Evolutionary conservation across 2,888 invertebrate species (phyloP).

Genomic region (Limulus polyphemus): DNA sequence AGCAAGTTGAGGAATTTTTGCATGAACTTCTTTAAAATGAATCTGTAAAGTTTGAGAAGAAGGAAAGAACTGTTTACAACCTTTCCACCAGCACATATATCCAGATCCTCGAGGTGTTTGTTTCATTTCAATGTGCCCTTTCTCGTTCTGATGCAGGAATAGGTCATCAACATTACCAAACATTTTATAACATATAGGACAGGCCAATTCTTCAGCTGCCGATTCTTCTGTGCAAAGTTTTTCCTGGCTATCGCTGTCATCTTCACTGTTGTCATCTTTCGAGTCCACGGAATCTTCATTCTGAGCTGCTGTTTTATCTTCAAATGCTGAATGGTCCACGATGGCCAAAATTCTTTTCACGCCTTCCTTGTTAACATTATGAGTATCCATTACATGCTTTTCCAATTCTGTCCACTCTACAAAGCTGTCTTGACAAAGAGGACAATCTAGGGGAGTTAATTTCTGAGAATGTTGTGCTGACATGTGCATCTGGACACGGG

Average conservation of each 20-base stretch:
- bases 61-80: slow-evolving; percentile 74
- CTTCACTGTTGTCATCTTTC: too few relatives aligned
- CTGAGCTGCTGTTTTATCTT: too few relatives aligned
- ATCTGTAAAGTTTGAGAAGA: slow-evolving; percentile 64
- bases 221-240: slow-evolving; percentile 17
- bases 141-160: slow-evolving; percentile 72
- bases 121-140: slow-evolving; percentile 60
- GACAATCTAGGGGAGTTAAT: slow-evolving; percentile 47
- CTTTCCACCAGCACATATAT: slow-evolving; percentile 75
- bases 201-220: slow-evolving; percentile 41
- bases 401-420: slow-evolving; percentile 65
- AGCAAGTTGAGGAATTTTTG: slow-evolving; percentile 40
- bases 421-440: slow-evolving; percentile 82
- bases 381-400: slow-evolving; percentile 80
- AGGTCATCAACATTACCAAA: slow-evolving; percentile 72
- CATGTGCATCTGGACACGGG: slow-evolving; percentile 57
- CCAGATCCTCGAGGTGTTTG: slow-evolving; percentile 61
- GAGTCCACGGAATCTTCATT: too few relatives aligned
- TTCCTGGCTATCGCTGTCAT: neutral
- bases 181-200: slow-evolving; percentile 60
- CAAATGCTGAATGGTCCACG: slow-evolving; percentile 51
- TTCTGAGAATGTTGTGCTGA: slow-evolving; percentile 50
- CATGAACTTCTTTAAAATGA: slow-evolving; percentile 56
- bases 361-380: slow-evolving; percentile 87
- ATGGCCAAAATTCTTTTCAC: slow-evolving; percentile 72